A percentile compares a stretch with the other conserved stretches of the same genome.
Conservation (phyloP, 1,140 invertebrate species). For the Carposina sasakii region DNA sequence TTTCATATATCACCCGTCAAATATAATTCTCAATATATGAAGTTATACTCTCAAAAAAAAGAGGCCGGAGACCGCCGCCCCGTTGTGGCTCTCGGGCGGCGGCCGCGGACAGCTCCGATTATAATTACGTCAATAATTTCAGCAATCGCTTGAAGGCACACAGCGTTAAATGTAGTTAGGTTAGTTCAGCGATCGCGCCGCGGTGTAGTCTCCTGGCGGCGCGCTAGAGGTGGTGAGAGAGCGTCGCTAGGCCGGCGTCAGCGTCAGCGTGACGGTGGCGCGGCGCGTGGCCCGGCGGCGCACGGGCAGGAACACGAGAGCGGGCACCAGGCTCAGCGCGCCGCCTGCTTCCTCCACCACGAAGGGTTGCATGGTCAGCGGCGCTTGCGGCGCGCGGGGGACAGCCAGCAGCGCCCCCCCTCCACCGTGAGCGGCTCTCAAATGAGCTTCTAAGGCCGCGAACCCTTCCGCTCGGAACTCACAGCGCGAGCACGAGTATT, state of each 20-base stretch:
- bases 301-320: slow-evolving; percentile 93
- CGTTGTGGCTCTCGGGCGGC: slow-evolving; percentile 46
- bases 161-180: slow-evolving; percentile 69
- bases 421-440: slow-evolving; percentile 76
- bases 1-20: slow-evolving; percentile 71
- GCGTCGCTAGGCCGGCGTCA: slow-evolving; percentile 85
- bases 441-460: slow-evolving; percentile 78
- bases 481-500: slow-evolving; percentile 78
- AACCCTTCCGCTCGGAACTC: slow-evolving; percentile 77
- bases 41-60: slow-evolving; percentile 66
- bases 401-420: slow-evolving; percentile 78
- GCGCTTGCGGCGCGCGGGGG: slow-evolving; percentile 75
- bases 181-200: slow-evolving; percentile 50
- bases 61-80: slow-evolving; percentile 50
- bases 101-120: slow-evolving; percentile 54
- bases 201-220: slow-evolving; percentile 33
- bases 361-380: slow-evolving; percentile 89
- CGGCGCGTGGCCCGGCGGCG: slow-evolving; percentile 85
- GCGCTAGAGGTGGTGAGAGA: slow-evolving; percentile 24
- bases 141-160: slow-evolving; percentile 71
- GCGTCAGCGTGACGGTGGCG: slow-evolving; percentile 90
- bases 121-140: slow-evolving; percentile 60
- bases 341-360: slow-evolving; percentile 79
- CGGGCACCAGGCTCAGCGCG: slow-evolving; percentile 83
- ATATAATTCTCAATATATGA: slow-evolving; percentile 72